A percentile compares a stretch with the other conserved stretches of the same genome.
phyloP scores from a whole-genome alignment of 1,140 invertebrate genomes.

The Dreissena rostriformis region DNA sequence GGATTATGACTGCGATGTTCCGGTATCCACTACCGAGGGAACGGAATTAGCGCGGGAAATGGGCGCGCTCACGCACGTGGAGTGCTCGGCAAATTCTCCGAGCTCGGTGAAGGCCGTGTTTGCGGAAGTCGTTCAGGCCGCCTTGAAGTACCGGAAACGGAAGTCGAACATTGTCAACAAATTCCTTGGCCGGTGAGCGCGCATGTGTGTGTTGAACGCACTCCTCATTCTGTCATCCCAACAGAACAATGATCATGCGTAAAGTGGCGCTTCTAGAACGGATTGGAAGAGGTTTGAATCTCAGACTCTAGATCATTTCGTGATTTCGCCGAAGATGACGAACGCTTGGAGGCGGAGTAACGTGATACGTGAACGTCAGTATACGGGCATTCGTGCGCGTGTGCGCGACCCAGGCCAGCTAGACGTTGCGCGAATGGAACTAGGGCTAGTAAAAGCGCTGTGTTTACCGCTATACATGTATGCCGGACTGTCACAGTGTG shows the following conservation, averaged over 20 bases:
- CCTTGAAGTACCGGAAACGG: slow-evolving; percentile 41
- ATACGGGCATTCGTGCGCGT: no score
- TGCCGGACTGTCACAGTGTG: no score
- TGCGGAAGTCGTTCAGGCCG: slow-evolving; percentile 34
- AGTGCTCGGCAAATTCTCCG: slow-evolving; percentile 88
- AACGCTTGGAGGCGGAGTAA: no score
- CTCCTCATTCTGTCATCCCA: slow-evolving; percentile 42
- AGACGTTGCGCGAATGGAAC: no score
- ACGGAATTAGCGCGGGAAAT: slow-evolving; percentile 85
- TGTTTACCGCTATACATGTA: no score
- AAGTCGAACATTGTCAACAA: slow-evolving; percentile 52
- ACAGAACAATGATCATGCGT: neutral
- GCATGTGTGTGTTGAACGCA: neutral
- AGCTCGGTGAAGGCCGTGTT: slow-evolving; percentile 37
- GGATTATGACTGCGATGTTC: slow-evolving; percentile 88
- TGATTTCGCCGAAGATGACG: no score
- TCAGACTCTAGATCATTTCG: no score
- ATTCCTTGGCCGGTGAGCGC: slow-evolving; percentile 41
- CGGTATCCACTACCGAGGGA: slow-evolving; percentile 89
- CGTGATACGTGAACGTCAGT: no score
- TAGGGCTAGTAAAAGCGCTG: no score
- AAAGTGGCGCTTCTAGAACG: neutral
- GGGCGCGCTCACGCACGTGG: slow-evolving; percentile 92
- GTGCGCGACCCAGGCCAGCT: no score
- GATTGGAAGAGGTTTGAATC: neutral